Percentiles rank a stretch among this genome's conserved stretches.
Evolutionary conservation across 1,140 invertebrate species (phyloP).

Genomic region (Globodera ellingtonae): DNA sequence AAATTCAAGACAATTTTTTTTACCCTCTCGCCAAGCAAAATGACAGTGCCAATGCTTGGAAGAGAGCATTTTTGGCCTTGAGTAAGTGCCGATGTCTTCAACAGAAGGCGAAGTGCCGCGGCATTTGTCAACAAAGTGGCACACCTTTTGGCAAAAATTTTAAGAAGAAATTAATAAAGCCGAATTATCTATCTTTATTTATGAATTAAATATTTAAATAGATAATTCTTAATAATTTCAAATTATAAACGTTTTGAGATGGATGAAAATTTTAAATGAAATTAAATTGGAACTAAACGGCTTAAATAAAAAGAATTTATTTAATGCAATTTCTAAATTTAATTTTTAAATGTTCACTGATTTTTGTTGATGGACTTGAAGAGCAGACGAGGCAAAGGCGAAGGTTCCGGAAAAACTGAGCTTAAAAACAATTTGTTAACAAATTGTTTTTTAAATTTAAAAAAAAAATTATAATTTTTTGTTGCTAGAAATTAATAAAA

Average conservation of each 20-base stretch:
- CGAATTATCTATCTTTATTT: too few relatives aligned
- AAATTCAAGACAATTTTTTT: not conserved
- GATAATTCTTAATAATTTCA: too few relatives aligned
- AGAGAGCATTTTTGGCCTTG: slow-evolving; percentile 47
- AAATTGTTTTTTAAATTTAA: not conserved
- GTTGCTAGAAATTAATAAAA: not conserved
- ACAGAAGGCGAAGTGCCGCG: slow-evolving; percentile 55
- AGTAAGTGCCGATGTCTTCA: slow-evolving; percentile 44
- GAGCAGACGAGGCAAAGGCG: slow-evolving; percentile 54
- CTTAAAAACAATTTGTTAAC: not conserved
- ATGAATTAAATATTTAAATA: too few relatives aligned
- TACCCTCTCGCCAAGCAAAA: slow-evolving; percentile 59
- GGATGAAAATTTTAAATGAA: not conserved
- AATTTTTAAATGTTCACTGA: slow-evolving; percentile 30
- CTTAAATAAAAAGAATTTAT: too few relatives aligned
- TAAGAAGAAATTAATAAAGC: too few relatives aligned
- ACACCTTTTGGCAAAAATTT: slow-evolving; percentile 45
- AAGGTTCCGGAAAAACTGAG: slow-evolving; percentile 57
- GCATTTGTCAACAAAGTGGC: slow-evolving; percentile 59
- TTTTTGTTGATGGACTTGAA: slow-evolving; percentile 61
- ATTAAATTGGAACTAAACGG: too few relatives aligned
- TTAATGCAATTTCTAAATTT: not conserved
- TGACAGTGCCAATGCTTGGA: slow-evolving; percentile 56
- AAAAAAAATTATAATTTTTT: not conserved
- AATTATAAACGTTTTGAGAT: not conserved